Conservation (phyloP, 2,888 invertebrate genomes). For the Heliconius ismenius region DNA sequence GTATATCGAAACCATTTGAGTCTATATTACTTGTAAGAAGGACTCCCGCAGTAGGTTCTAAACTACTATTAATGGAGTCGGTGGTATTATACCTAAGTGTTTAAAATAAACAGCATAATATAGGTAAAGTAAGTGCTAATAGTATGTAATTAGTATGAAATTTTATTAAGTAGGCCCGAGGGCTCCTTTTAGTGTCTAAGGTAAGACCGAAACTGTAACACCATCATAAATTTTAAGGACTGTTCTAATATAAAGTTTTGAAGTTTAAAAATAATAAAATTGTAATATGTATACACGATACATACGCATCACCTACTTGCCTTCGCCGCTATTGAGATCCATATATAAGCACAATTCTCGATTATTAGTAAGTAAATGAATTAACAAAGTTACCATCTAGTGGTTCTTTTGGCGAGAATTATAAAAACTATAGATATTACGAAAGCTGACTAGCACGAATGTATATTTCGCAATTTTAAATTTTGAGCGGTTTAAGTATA, state of each 20-base stretch:
- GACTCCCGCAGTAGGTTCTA: slow-evolving; percentile 64
- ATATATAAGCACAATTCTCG: slow-evolving; percentile 51
- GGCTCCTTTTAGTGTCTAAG: slow-evolving; percentile 53
- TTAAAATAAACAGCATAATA: slow-evolving; percentile 74
- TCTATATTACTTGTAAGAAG: slow-evolving; percentile 59
- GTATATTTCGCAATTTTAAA: slow-evolving; percentile 40
- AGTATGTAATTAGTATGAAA: slow-evolving; percentile 64
- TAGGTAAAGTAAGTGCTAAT: slow-evolving; percentile 71
- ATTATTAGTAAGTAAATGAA: slow-evolving; percentile 46
- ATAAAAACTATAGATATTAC: slow-evolving; percentile 41
- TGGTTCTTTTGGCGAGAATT: slow-evolving; percentile 53
- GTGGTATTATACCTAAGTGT: slow-evolving; percentile 58
- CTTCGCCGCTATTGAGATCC: slow-evolving; percentile 63
- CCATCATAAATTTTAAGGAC: slow-evolving; percentile 56
- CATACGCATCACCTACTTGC: slow-evolving; percentile 76
- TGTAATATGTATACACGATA: slow-evolving; percentile 52
- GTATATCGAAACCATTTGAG: slow-evolving; percentile 52
- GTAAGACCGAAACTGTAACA: slow-evolving; percentile 70
- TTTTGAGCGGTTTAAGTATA: slow-evolving; percentile 45
- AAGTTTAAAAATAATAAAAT: slow-evolving; percentile 53
- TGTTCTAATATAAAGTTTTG: slow-evolving; percentile 48
- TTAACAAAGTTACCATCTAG: slow-evolving; percentile 71
- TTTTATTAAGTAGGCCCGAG: slow-evolving; percentile 58
- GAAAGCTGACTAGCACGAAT: slow-evolving; percentile 36
- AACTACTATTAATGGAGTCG: slow-evolving; percentile 68